Percentiles rank a stretch among this genome's conserved stretches.
phyloP scores from a whole-genome alignment of 2,797 vertebrate genomes.

The Pipistrellus pipistrellus region DNA sequence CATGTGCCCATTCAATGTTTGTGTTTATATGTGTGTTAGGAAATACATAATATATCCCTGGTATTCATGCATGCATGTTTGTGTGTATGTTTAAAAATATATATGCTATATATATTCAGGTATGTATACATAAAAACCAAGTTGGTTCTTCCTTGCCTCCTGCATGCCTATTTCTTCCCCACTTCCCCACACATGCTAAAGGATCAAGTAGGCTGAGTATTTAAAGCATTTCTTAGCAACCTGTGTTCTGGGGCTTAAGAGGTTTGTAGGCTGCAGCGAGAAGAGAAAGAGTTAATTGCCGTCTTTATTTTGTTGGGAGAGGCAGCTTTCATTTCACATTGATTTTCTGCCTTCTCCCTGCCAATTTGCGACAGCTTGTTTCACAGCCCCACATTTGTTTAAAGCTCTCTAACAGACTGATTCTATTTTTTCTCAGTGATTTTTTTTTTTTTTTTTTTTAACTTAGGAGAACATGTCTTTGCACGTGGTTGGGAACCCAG shows the following conservation, averaged over 20 bases:
- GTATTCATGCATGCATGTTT: no score
- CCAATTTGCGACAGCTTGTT: slow-evolving; percentile 89
- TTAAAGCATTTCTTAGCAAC: slow-evolving; percentile 55
- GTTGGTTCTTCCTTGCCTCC: background rate
- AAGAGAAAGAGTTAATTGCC: slow-evolving; percentile 83
- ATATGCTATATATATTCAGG: background rate
- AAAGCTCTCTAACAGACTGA: slow-evolving; percentile 87
- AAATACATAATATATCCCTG: background rate
- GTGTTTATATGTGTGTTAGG: background rate
- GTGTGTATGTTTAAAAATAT: background rate
- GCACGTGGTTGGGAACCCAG: slow-evolving; percentile 82
- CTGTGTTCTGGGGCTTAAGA: background rate
- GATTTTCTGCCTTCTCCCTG: slow-evolving; percentile 85
- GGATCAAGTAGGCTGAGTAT: slow-evolving; percentile 17
- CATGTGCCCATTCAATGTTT: background rate
- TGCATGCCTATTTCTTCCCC: slow-evolving; percentile 6
- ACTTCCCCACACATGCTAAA: background rate
- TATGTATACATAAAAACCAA: slow-evolving; percentile 12
- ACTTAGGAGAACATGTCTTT: slow-evolving; percentile 84
- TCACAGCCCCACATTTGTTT: slow-evolving; percentile 88
- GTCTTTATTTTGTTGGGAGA: slow-evolving; percentile 83
- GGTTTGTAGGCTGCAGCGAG: background rate
- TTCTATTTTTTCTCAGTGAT: slow-evolving; percentile 84
- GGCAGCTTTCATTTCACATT: slow-evolving; percentile 86
- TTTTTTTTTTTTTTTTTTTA: slow-evolving; percentile 69